Percentiles rank a stretch among this genome's conserved stretches.
These are phyloP conservation scores for Chelonus formosanus DNA, from an alignment of 2,888 invertebrate species.

Conservation along the genomic window DNA sequence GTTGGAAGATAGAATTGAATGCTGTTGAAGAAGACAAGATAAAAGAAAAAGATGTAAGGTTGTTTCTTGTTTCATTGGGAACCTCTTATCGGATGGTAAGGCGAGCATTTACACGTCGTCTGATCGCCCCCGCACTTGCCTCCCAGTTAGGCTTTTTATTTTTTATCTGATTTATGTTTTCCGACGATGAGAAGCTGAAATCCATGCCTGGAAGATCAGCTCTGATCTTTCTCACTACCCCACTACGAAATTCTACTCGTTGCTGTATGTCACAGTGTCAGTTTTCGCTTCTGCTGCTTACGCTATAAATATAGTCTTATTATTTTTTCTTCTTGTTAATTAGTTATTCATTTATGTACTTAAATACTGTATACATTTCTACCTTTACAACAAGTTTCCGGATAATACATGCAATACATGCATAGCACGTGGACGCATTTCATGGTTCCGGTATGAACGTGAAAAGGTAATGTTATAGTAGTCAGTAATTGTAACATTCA, in stretches of 20 bases:
- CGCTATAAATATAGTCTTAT: neutral
- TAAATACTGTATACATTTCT: too few species aligned
- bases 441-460: constrained; percentile 26
- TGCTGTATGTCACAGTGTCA: constrained; percentile 21
- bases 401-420: neutral
- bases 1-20: constrained; percentile 35
- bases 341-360: too few species aligned
- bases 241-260: constrained; percentile 24
- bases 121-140: constrained; percentile 55
- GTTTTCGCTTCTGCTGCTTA: constrained; percentile 12
- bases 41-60: constrained; percentile 33
- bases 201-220: constrained; percentile 27
- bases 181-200: constrained; percentile 36
- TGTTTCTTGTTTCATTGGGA: constrained; percentile 33
- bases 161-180: constrained; percentile 26
- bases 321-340: constrained; percentile 7
- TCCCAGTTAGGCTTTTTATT: constrained; percentile 20
- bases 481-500: constrained; percentile 28
- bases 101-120: constrained; percentile 61
- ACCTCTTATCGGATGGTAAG: constrained; percentile 59
- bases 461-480: constrained; percentile 12
- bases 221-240: constrained; percentile 34
- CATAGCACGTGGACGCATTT: constrained; percentile 21
- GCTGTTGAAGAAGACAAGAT: constrained; percentile 37
- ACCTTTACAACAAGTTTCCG: neutral